phyloP scores from a whole-genome alignment of 2,797 vertebrate genomes.

The Podarcis lilfordi region DNA sequence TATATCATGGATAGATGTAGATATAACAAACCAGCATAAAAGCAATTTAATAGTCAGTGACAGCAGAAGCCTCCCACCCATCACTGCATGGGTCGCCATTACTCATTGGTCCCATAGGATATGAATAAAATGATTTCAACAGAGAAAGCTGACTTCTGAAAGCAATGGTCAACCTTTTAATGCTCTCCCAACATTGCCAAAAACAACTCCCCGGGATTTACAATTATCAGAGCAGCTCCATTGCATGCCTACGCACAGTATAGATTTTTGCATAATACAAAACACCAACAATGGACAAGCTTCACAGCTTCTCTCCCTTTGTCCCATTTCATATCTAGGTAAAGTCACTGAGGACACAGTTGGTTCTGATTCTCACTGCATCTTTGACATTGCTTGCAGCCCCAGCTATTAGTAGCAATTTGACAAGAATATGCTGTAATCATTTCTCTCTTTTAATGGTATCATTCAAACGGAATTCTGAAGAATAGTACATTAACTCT shows the following conservation, averaged over 20 bases:
- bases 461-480: slow-evolving; percentile 19
- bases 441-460: slow-evolving; percentile 34
- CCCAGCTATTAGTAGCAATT: not conserved
- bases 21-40: slow-evolving; percentile 19
- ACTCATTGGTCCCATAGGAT: slow-evolving; percentile 47
- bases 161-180: not conserved
- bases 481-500: slow-evolving; percentile 31
- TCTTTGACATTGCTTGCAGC: not conserved
- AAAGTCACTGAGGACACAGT: not conserved
- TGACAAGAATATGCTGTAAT: slow-evolving; percentile 10
- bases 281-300: not conserved
- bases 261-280: not conserved
- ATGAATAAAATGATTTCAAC: slow-evolving; percentile 39
- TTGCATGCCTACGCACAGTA: not conserved
- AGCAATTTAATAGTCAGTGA: slow-evolving; percentile 40
- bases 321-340: slow-evolving; percentile 23
- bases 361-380: not conserved
- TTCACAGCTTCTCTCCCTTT: not conserved
- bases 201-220: not conserved
- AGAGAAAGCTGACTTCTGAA: slow-evolving; percentile 1
- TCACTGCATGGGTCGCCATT: slow-evolving; percentile 45
- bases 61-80: slow-evolving; percentile 36
- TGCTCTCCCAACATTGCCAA: not conserved
- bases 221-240: not conserved
- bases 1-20: not conserved